phyloP scores from a whole-genome alignment of 2,113 vertebrate genomes.

The Micronycteris hirsuta region DNA sequence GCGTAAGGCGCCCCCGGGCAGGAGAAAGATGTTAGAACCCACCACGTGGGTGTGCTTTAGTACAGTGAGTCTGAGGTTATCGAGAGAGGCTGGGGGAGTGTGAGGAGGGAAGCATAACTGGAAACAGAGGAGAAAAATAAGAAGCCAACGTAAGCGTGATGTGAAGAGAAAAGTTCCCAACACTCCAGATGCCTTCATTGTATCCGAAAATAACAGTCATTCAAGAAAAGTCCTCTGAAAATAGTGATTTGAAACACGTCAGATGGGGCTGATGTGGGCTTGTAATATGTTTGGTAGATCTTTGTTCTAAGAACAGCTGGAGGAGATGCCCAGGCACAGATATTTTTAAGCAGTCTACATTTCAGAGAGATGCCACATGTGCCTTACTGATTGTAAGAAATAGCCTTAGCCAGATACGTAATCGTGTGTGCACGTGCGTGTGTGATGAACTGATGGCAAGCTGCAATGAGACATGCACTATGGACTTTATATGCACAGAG shows the following conservation, averaged over 20 bases:
- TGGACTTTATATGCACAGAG: neutral
- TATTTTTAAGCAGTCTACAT: neutral
- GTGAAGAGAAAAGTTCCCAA: neutral
- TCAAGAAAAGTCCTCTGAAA: neutral
- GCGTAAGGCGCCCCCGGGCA: neutral
- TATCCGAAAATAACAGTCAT: neutral
- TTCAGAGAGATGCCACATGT: neutral
- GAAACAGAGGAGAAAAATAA: neutral
- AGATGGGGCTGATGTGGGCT: neutral
- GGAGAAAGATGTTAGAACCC: neutral
- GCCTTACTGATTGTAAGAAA: neutral
- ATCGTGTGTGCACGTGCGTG: neutral
- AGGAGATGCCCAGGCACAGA: neutral
- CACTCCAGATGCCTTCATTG: neutral
- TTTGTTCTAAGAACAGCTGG: neutral
- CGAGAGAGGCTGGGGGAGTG: neutral
- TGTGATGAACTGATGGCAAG: neutral
- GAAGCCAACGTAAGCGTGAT: neutral
- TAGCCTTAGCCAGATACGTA: neutral
- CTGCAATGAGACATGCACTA: neutral
- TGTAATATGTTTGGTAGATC: neutral
- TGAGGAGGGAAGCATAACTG: neutral
- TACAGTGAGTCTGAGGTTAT: neutral
- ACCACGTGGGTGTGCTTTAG: neutral
- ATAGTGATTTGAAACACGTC: neutral